Conservation (phyloP, 1,140 invertebrate genomes). For the Hyles vespertilio region DNA sequence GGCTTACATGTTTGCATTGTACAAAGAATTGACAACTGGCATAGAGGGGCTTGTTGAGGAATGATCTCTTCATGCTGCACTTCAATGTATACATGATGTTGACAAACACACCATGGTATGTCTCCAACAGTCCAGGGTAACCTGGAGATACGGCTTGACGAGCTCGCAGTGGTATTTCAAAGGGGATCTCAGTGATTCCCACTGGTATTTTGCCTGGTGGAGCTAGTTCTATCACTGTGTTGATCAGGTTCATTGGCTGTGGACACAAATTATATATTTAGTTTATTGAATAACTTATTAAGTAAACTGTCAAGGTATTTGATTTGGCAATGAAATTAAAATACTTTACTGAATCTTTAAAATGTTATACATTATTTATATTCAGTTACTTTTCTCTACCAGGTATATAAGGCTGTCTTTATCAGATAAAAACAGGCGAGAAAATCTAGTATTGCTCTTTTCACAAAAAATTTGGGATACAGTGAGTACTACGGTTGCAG, state of each 20-base stretch:
- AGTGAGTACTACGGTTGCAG: no score
- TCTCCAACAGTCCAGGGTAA: slow-evolving; percentile 86
- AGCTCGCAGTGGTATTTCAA: slow-evolving; percentile 90
- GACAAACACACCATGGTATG: slow-evolving; percentile 98
- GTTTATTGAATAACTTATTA: no score
- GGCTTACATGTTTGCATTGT: slow-evolving; percentile 83
- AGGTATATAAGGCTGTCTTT: no score
- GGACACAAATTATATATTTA: slow-evolving; percentile 25
- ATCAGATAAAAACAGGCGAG: no score
- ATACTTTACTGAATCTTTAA: no score
- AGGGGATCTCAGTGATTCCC: slow-evolving; percentile 94
- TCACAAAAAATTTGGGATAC: no score
- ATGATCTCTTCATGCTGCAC: slow-evolving; percentile 93
- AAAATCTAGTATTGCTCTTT: no score
- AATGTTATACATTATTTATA: no score
- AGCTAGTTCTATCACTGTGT: slow-evolving; percentile 87
- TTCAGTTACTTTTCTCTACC: no score
- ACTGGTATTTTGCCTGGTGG: slow-evolving; percentile 89
- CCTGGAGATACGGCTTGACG: slow-evolving; percentile 64
- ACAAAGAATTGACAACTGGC: slow-evolving; percentile 94
- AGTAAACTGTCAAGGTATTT: no score
- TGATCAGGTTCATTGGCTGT: slow-evolving; percentile 91
- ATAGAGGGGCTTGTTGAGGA: slow-evolving; percentile 92
- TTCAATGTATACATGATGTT: slow-evolving; percentile 94
- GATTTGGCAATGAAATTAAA: no score